Base-by-base conservation (phyloP, 1,140 invertebrate genomes). In the Musca vetustissima region DNA sequence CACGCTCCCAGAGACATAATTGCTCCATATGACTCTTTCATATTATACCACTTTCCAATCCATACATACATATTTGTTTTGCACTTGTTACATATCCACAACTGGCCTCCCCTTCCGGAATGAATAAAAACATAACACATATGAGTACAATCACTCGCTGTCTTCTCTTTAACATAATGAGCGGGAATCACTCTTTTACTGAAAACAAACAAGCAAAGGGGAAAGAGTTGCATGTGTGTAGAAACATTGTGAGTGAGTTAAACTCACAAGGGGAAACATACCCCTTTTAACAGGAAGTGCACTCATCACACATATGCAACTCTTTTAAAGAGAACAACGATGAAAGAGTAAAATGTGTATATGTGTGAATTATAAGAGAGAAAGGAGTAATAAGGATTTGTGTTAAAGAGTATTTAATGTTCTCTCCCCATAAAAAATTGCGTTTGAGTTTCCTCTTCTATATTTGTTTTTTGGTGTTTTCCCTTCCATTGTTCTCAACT, bases 281-380 rank as follows among this genome's bases (percentile, higher is more conserved):
- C 55, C 28, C 57, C 57, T 61, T 61, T n/a, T 61, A 32, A 59
- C n/a, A 43, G 14, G 24, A 61, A 61, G 36, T 61, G 57, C 28
- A 61, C 57, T 43, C 57, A 36, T 57, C 28, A 61, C 28, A 61
- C 57, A 36, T 61, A 61, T 61, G 57, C 57, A 61, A 32, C n/a
- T 36, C 28, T 17, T 36, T 17, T 36, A 19, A 28, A 19, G 36
- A 43, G 36, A 43, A 43, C 4, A 43, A 7, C 11, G 13, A 6
- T 61, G 17, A 19, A 61, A 61, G 57, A 61, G 57, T 43, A 61
- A 19, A 61, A 61, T 19, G 19, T 24, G 53, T 25, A 8, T n/a
- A n/a, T 59, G 3, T 59, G 2, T 13, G 17, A 52, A 19, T 1
- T 52, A 52, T 21, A 8, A 19, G 36, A 61, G 57, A 61, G 17